phyloP scores from a whole-genome alignment of 2,797 vertebrate species.

The Anguilla anguilla region DNA sequence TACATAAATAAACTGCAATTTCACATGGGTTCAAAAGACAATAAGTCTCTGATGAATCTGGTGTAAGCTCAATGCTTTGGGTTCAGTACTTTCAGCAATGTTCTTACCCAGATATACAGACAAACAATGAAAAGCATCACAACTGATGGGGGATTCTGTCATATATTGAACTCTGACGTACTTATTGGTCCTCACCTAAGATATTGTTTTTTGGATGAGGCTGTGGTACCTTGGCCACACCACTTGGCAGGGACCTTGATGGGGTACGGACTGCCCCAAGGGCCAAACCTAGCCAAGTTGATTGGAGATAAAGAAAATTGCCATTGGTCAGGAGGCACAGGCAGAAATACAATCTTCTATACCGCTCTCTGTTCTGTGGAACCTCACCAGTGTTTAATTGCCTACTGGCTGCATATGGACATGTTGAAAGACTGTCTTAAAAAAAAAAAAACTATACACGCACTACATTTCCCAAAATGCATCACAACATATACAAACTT shows the following conservation, averaged over 20 bases:
- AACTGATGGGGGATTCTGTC: too few relatives aligned
- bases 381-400: not conserved
- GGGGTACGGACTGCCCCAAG: not conserved
- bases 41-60: not conserved
- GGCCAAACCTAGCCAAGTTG: not conserved
- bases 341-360: not conserved
- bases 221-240: too few relatives aligned
- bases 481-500: too few relatives aligned
- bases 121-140: too few relatives aligned
- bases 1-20: not conserved
- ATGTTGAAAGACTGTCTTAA: not conserved
- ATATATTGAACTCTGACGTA: too few relatives aligned
- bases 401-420: not conserved
- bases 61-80: too few relatives aligned
- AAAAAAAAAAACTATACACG: too few relatives aligned
- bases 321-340: not conserved
- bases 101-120: too few relatives aligned
- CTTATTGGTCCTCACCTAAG: too few relatives aligned
- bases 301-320: not conserved
- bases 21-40: not conserved
- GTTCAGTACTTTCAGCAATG: too few relatives aligned
- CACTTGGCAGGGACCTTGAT: not conserved
- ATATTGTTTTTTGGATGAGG: too few relatives aligned
- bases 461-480: not conserved
- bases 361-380: not conserved